These are phyloP conservation scores for Acleris sparsana DNA, from an alignment of 2,888 invertebrate species.

Conservation along the genomic window DNA sequence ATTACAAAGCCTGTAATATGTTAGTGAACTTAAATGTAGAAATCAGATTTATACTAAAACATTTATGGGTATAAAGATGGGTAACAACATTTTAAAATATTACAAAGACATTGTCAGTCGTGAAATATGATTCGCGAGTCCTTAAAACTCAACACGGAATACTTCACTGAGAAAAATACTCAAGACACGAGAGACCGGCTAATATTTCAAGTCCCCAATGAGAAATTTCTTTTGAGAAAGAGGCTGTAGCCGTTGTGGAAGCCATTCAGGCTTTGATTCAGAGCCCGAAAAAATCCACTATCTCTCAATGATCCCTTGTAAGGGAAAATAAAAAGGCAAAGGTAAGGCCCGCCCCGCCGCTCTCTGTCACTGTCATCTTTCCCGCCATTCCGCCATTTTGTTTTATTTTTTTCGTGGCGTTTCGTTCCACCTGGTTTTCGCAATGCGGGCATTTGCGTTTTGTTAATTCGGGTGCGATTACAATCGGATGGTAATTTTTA, in stretches of 20 bases:
- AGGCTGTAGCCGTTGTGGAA: conserved; percentile 11
- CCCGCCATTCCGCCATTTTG: conserved; percentile 24
- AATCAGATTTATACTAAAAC: no score
- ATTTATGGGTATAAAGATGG: no score
- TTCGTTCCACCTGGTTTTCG: conserved; percentile 37
- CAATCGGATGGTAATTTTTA: conserved; percentile 36
- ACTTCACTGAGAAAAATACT: conserved; percentile 26
- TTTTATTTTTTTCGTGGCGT: conserved; percentile 31
- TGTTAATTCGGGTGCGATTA: conserved; percentile 31
- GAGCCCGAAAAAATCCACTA: conserved; percentile 22
- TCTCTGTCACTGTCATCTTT: conserved; percentile 38
- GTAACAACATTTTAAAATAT: conserved; percentile 7
- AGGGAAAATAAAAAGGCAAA: conserved; percentile 20
- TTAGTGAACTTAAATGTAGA: no score
- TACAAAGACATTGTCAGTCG: conserved; percentile 18
- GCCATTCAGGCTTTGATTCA: conserved; percentile 32
- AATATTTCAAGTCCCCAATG: conserved; percentile 35
- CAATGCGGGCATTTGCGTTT: conserved; percentile 37
- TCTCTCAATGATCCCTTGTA: conserved; percentile 24
- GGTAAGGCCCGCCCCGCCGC: conserved; percentile 25
- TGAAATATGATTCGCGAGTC: conserved; percentile 19
- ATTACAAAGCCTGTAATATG: no score
- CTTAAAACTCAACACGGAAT: conserved; percentile 21
- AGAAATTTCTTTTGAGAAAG: conserved; percentile 32
- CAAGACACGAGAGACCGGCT: conserved; percentile 12